phyloP scores from a whole-genome alignment of 2,888 invertebrate genomes.

The Aspidiotus destructor region DNA sequence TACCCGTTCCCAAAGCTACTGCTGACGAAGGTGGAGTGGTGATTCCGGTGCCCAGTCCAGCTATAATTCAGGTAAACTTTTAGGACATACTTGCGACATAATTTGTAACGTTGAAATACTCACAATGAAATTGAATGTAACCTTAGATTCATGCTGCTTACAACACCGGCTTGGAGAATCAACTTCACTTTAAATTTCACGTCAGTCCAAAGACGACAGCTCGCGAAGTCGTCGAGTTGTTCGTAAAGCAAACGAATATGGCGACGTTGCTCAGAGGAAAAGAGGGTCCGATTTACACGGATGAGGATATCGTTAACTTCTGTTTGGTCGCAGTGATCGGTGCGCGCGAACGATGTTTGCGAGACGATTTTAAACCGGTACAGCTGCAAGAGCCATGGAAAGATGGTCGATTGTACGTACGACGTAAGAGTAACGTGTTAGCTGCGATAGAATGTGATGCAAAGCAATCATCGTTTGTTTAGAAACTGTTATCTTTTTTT shows the following conservation, averaged over 20 bases:
- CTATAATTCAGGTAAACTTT: constrained; percentile 53
- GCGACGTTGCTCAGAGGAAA: constrained; percentile 78
- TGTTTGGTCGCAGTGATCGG: constrained; percentile 94
- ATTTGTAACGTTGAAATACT: constrained; percentile 1
- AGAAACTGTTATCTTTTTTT: not conserved
- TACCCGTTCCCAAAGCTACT: constrained; percentile 7
- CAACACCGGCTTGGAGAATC: constrained; percentile 84
- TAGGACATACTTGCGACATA: not conserved
- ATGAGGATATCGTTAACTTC: constrained; percentile 75
- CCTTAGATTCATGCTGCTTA: constrained; percentile 79
- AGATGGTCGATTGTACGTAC: constrained; percentile 82
- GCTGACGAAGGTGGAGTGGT: constrained; percentile 40
- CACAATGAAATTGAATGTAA: not conserved
- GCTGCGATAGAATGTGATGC: constrained; percentile 82
- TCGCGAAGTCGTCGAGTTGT: constrained; percentile 87
- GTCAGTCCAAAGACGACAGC: constrained; percentile 88
- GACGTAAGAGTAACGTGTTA: constrained; percentile 79
- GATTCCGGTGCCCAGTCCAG: constrained; percentile 43
- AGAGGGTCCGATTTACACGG: constrained; percentile 73
- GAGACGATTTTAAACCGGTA: constrained; percentile 88
- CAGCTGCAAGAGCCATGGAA: constrained; percentile 94
- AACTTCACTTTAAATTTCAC: constrained; percentile 86
- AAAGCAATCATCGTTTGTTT: constrained; percentile 57
- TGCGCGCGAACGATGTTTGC: constrained; percentile 80
- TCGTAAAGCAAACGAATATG: constrained; percentile 91